phyloP scores from a whole-genome alignment of 2,888 invertebrate genomes.

The Melinaea menophilus region DNA sequence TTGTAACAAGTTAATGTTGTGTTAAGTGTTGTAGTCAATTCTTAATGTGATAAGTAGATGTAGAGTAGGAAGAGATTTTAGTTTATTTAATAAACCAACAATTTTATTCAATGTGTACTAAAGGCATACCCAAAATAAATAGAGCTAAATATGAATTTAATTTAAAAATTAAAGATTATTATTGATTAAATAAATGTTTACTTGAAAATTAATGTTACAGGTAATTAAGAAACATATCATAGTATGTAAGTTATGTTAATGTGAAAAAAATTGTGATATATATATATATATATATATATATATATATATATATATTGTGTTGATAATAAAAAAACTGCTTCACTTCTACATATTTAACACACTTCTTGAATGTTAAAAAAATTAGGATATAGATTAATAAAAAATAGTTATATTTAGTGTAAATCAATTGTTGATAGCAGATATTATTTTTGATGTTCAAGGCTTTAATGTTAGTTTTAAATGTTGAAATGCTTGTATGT shows the following conservation, averaged over 20 bases:
- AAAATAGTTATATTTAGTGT: constrained; percentile 18
- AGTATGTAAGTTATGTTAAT: constrained; percentile 33
- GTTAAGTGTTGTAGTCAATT: constrained; percentile 38
- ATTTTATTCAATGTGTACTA: too few relatives aligned
- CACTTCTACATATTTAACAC: too few relatives aligned
- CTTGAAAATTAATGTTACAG: constrained; percentile 33
- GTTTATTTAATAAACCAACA: too few relatives aligned
- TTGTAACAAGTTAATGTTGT: too few relatives aligned
- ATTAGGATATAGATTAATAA: not conserved
- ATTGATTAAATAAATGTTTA: not conserved
- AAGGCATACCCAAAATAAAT: too few relatives aligned
- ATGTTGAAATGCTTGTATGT: constrained; percentile 50
- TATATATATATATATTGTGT: too few relatives aligned
- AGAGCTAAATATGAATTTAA: too few relatives aligned
- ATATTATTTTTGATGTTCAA: constrained; percentile 27
- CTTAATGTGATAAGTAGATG: constrained; percentile 35
- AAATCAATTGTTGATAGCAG: constrained; percentile 37
- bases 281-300: too few relatives aligned
- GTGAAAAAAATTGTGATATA: too few relatives aligned
- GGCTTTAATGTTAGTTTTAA: constrained; percentile 27
- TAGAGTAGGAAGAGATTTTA: too few relatives aligned
- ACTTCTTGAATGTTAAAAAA: too few relatives aligned
- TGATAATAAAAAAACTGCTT: too few relatives aligned
- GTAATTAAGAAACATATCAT: constrained; percentile 48
- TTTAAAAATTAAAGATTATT: not conserved